Evolutionary conservation across 2,113 vertebrate genomes (phyloP), one percentile per base, ranked within the genome.

Genomic region (Solenodon paradoxus): DNA sequence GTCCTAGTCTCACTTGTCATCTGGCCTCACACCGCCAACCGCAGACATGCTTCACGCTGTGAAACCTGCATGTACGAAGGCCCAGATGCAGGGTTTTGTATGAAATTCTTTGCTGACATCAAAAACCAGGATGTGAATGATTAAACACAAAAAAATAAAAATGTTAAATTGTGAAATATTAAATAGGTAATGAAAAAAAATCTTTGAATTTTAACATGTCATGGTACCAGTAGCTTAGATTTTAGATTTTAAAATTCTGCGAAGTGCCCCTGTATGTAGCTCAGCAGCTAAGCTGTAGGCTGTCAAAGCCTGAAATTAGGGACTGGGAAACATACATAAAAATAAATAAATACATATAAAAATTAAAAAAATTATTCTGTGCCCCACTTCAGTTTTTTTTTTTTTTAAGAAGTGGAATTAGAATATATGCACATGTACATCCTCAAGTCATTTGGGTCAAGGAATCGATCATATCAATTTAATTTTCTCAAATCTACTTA

Each of bases 301-400:
- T n/a, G n/a, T n/a, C n/a, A n/a, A n/a, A n/a, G n/a, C n/a, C n/a
- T n/a, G n/a, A n/a, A n/a, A n/a, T n/a, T n/a, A n/a, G n/a, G n/a
- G n/a, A n/a, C n/a, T n/a, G n/a, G n/a, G n/a, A n/a, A n/a, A n/a
- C n/a, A n/a, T n/a, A n/a, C n/a, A n/a, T n/a, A n/a, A n/a, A n/a
- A n/a, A n/a, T n/a, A n/a, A n/a, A n/a, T n/a, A n/a, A n/a, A n/a
- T n/a, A n/a, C n/a, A n/a, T n/a, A n/a, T n/a, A n/a, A n/a, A n/a
- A n/a, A n/a, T n/a, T n/a, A n/a, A n/a, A n/a, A n/a, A n/a, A n/a
- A 87, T 86, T 90, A 66, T 71, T 63, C 68, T 91, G 7, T 82
- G 3, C n/a, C n/a, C n/a, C n/a, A n/a, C n/a, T n/a, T n/a, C n/a
- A n/a, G n/a, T n/a, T n/a, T n/a, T n/a, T n/a, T 15, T 38, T 38